Base-by-base conservation (phyloP, 2,797 vertebrate genomes). In the Enteromius unitaeniatus region DNA sequence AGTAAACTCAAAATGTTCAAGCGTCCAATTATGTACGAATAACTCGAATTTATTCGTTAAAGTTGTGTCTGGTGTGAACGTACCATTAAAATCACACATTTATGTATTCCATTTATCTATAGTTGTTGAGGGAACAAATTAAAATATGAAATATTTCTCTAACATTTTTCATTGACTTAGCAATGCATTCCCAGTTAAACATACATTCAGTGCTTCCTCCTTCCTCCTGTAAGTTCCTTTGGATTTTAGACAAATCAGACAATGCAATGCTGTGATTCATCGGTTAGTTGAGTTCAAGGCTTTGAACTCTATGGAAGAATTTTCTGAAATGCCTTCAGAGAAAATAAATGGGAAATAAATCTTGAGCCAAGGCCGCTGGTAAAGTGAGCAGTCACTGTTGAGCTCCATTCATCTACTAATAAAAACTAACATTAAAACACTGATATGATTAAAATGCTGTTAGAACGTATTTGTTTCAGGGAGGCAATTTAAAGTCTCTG, bases 341-440 rank as follows among this genome's bases (percentile, higher is more conserved):
- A 34, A 34, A 76, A 58, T 40, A 17, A 60, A 76, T 17, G 53
- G 34, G 53, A 40, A 40, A 60, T 76, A 76, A 76, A 76, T 58
- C 51, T 60, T n/a, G 7, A 76, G 73, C 53, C 34, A 58, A 76
- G 74, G n/a, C 51, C 21, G 2, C 53, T 76, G 51, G 37, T 76
- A 60, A 60, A 76, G 31, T 76, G 53, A 60, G 53, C 74, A 76
- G 74, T 58, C 53, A 60, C 53, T 60, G 53, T n/a, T 60, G 31
- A 58, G 34, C 14, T 23, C 7, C 53, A 17, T 76, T 58, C 21
- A 58, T 58, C 31, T 76, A 23, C 31, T 40, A 58, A 74, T 37
- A 34, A 74, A 74, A 60, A 42, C 53, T 40, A 76, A 58, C 73
- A 58, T 58, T 76, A 26, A 76, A 76, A 58, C 74, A 60, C 5